These are phyloP conservation scores for Euborellia annulipes DNA, from an alignment of 1,140 invertebrate genomes.

Conservation along the genomic window DNA sequence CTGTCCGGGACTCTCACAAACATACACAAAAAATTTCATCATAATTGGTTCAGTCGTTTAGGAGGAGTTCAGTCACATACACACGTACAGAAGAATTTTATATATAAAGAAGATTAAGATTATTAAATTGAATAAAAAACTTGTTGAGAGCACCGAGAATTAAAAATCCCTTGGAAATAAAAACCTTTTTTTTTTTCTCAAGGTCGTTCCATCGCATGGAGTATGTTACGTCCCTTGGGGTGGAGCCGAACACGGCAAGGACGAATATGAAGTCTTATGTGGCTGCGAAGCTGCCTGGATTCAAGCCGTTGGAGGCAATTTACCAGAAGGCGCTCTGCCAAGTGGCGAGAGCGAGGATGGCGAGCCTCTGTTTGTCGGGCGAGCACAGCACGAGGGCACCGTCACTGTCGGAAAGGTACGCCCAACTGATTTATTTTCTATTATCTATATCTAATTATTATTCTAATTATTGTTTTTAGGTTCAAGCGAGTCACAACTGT, in stretches of 20 bases:
- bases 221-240: slow-evolving; percentile 64
- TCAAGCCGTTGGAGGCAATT: slow-evolving; percentile 36
- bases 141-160: too few relatives aligned
- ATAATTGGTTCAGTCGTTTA: too few relatives aligned
- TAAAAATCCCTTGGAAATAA: too few relatives aligned
- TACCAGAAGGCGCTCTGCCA: slow-evolving; percentile 53
- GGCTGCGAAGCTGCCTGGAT: slow-evolving; percentile 42
- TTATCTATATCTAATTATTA: background rate
- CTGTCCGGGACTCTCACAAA: too few relatives aligned
- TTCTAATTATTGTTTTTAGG: slow-evolving; percentile 26
- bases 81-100: too few relatives aligned
- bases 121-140: too few relatives aligned
- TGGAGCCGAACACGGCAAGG: slow-evolving; percentile 53
- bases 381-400: slow-evolving; percentile 20
- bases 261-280: slow-evolving; percentile 56
- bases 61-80: too few relatives aligned
- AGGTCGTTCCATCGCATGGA: slow-evolving; percentile 45
- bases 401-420: slow-evolving; percentile 23
- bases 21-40: too few relatives aligned
- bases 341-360: slow-evolving; percentile 57
- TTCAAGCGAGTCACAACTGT: slow-evolving; percentile 51
- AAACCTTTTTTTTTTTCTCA: too few relatives aligned
- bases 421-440: background rate
- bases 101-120: too few relatives aligned
- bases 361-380: slow-evolving; percentile 39